Evolutionary conservation across 2,888 invertebrate genomes (phyloP), one percentile per base, ranked within the genome.

Genomic region (Synanthedon tipuliformis): DNA sequence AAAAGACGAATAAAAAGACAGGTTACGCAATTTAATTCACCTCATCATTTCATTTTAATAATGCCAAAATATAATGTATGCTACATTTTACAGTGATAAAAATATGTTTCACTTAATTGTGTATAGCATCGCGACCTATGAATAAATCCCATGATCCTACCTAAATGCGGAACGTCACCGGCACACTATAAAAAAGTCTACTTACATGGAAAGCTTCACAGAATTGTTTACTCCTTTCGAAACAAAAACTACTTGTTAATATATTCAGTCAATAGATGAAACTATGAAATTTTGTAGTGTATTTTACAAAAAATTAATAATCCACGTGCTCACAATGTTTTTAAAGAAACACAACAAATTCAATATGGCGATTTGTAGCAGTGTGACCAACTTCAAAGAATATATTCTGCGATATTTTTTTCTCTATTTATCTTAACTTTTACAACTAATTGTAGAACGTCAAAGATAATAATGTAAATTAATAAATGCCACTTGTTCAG

Each of bases 271-370:
- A 74, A 68, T 66, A 68, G 74, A 64, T 71, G 69, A 65, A 78
- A 86, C 85, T 82, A 72, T 75, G 68, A 72, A 86, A 83, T 84
- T 86, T 82, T 73, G 75, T 74, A 63, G 73, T 78, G 71, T 70
- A 71, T 56, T 60, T 62, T 61, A 61, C 34, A 62, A 68, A 73
- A 68, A 73, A 77, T 78, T 68, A 80, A 83, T 71, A 75, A 81
- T 91, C 90, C 91, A 91, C 91, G 91, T 91, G 91, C 91, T 90
- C 89, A 88, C 89, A 89, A 89, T 90, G 90, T 91, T 91, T 90
- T 81, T 64, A 76, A 68, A 82, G 73, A 84, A 75, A 86, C 87
- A 88, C 88, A 89, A 82, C 83, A 88, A 87, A 88, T 86, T 83
- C 90, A 91, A 91, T 88, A 91, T 92, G 91, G 91, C 91, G 88